A percentile compares a stretch with the other conserved stretches of the same genome.
Evolutionary conservation across 64 coral and sea anemone genomes (phyloP).

Genomic region (Acropora yongei): DNA sequence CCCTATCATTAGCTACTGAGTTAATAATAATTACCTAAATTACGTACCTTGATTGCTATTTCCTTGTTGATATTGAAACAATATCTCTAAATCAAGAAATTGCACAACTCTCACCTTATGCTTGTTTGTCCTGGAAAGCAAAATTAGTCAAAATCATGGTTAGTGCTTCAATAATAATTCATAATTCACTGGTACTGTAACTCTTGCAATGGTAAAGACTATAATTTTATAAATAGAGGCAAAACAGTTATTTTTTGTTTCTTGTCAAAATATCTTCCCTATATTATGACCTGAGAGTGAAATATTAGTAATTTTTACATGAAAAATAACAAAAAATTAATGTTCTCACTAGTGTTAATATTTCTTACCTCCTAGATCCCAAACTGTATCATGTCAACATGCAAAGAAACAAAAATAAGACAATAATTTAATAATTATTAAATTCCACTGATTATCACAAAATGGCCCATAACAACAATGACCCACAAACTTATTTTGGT

Average conservation of each 20-base stretch:
- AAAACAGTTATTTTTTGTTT: no score
- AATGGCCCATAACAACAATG: neutral
- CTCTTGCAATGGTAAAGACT: no score
- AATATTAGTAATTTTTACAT: neutral
- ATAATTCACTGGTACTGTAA: no score
- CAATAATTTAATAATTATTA: neutral
- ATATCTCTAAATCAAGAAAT: neutral
- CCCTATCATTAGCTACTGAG: neutral
- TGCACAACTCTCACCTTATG: constrained; percentile 64
- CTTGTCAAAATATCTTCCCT: neutral
- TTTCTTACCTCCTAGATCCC: constrained; percentile 96
- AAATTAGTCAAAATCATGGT: neutral
- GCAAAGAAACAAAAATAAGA: neutral
- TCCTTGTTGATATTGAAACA: no score
- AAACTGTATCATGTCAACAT: constrained; percentile 58
- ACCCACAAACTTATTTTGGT: no score
- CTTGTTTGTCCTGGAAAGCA: constrained; percentile 95
- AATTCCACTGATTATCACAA: neutral
- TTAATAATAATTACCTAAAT: neutral
- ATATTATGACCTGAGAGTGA: no score
- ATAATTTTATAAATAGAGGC: neutral
- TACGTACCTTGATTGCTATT: no score
- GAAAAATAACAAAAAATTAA: neutral
- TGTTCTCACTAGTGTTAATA: no score
- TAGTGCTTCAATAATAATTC: no score